These are phyloP conservation scores for Plagodis dolabraria DNA, from an alignment of 2,888 invertebrate species.

Conservation along the genomic window DNA sequence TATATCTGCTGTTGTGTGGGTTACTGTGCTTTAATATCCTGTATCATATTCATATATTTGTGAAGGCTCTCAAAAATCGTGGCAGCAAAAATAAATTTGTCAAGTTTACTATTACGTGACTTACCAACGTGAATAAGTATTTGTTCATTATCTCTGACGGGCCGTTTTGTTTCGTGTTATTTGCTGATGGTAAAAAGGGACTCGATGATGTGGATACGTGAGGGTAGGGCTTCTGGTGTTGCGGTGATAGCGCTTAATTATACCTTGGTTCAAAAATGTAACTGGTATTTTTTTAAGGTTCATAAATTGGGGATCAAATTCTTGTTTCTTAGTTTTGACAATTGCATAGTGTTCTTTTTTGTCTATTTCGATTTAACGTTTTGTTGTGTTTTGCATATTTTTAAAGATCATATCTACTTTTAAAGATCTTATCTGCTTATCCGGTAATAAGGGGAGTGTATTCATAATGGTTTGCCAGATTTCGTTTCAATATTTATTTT, in stretches of 20 bases:
- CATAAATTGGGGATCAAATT: too few species aligned
- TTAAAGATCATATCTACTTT: too few species aligned
- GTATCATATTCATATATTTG: background rate
- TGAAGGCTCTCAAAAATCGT: background rate
- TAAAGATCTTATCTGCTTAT: too few species aligned
- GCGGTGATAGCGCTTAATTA: background rate
- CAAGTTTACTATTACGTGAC: slow-evolving; percentile 25
- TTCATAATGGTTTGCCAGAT: too few species aligned
- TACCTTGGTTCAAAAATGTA: too few species aligned
- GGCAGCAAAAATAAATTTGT: slow-evolving; percentile 4
- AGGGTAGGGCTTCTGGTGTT: slow-evolving; percentile 4
- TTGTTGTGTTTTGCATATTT: too few species aligned
- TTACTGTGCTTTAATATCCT: background rate
- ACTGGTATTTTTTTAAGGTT: too few species aligned
- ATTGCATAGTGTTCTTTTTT: too few species aligned
- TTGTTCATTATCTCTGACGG: slow-evolving; percentile 25
- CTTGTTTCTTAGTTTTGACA: too few species aligned
- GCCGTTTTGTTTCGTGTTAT: slow-evolving; percentile 20
- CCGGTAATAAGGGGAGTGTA: too few species aligned
- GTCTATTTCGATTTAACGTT: too few species aligned
- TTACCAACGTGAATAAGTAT: slow-evolving; percentile 26
- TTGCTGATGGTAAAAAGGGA: slow-evolving; percentile 23
- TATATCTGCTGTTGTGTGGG: background rate
- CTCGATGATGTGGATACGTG: slow-evolving; percentile 11
- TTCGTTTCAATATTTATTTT: too few species aligned